Conservation (phyloP, 2,113 vertebrate genomes). For the Deroptyus accipitrinus region DNA sequence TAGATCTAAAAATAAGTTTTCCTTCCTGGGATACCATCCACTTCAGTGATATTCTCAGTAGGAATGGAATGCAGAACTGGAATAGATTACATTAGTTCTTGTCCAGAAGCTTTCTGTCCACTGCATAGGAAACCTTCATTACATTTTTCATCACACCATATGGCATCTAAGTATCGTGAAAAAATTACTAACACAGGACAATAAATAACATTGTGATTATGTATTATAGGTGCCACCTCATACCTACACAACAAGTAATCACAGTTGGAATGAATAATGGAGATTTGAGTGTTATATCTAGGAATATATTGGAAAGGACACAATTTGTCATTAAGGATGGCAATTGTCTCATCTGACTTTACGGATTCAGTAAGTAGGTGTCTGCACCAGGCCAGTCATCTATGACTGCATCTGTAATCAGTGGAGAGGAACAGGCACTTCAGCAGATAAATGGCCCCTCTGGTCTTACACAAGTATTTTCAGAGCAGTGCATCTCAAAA, state of each 20-base stretch:
- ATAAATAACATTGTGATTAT: slow-evolving; percentile 50
- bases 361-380: background rate
- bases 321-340: slow-evolving; percentile 23
- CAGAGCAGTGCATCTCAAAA: background rate
- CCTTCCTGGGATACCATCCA: background rate
- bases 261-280: slow-evolving; percentile 33
- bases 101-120: background rate
- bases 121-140: background rate
- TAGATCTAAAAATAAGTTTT: slow-evolving; percentile 25
- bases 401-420: slow-evolving; percentile 37
- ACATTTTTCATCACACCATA: background rate
- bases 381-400: slow-evolving; percentile 24
- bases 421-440: background rate
- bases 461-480: background rate
- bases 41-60: background rate
- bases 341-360: slow-evolving; percentile 42
- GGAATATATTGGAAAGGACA: slow-evolving; percentile 25
- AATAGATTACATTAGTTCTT: background rate
- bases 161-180: slow-evolving; percentile 11
- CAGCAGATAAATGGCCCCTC: background rate
- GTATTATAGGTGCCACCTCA: slow-evolving; percentile 16
- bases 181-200: slow-evolving; percentile 44
- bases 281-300: background rate
- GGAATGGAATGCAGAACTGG: background rate
- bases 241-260: slow-evolving; percentile 19